Evolutionary conservation across 2,113 vertebrate genomes (phyloP).

Genomic region (Dolichotis patagonum): DNA sequence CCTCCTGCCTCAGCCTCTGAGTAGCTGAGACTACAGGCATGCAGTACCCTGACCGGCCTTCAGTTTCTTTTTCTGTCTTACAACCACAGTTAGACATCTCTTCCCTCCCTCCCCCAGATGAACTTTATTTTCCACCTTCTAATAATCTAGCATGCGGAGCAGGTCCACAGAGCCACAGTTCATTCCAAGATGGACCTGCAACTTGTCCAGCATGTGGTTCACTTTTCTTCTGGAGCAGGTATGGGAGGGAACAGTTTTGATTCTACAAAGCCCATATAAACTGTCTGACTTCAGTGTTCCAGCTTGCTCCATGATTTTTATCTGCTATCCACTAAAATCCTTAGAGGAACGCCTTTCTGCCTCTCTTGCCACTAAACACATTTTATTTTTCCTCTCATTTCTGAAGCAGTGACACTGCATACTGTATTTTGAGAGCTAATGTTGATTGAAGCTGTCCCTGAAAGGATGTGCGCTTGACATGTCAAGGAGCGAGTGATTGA

Average conservation of each 20-base stretch:
- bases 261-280: neutral
- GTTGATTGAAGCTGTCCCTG: conserved; percentile 85
- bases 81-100: neutral
- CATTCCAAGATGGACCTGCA: neutral
- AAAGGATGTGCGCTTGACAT: conserved; percentile 86
- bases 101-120: neutral
- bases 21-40: neutral
- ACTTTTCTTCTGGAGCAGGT: neutral
- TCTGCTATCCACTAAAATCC: neutral
- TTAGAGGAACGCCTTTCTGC: conserved; percentile 21
- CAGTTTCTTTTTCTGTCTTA: conserved; percentile 1
- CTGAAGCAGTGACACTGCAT: conserved; percentile 77
- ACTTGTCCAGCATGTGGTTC: neutral
- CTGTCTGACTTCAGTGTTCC: neutral
- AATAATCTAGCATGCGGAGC: neutral
- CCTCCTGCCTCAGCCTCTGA: neutral
- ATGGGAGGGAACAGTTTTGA: neutral
- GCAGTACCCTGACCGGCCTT: neutral
- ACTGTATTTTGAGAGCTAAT: conserved; percentile 80
- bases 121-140: neutral
- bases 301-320: neutral
- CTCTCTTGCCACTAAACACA: conserved; percentile 52
- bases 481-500: conserved; percentile 85
- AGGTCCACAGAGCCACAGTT: neutral
- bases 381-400: conserved; percentile 74